Conservation (phyloP, 1,140 invertebrate species). For the Nasonia longicornis region DNA sequence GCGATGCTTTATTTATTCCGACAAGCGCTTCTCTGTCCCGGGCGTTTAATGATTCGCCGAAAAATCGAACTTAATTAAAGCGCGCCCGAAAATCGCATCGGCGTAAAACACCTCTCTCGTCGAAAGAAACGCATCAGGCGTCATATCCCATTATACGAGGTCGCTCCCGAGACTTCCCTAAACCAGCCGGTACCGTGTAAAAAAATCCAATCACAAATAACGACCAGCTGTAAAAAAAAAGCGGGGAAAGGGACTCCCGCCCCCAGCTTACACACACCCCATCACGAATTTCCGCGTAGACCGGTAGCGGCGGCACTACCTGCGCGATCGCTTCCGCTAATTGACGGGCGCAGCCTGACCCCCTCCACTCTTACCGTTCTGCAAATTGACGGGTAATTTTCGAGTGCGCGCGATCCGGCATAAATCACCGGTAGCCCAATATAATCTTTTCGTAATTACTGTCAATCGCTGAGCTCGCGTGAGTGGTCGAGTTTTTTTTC, state of each 20-base stretch:
- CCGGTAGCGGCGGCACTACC: neutral
- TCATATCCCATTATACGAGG: neutral
- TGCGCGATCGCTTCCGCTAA: constrained; percentile 25
- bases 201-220: constrained; percentile 19
- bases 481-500: neutral
- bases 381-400: constrained; percentile 43
- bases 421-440: constrained; percentile 33
- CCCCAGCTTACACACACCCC: neutral
- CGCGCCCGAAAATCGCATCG: too few species aligned
- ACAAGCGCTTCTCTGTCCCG: too few species aligned
- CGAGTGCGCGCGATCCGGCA: constrained; percentile 6
- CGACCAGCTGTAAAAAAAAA: neutral
- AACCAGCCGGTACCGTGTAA: neutral
- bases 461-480: constrained; percentile 30
- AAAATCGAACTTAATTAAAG: too few species aligned
- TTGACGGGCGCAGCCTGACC: constrained; percentile 11
- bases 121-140: neutral
- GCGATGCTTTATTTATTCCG: too few species aligned
- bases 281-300: constrained; percentile 10
- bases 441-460: constrained; percentile 34
- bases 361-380: neutral
- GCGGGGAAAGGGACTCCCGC: neutral
- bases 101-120: too few species aligned
- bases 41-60: too few species aligned
- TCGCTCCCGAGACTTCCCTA: too few species aligned